Conservation (phyloP, 2,797 vertebrate species). For the Paguma larvata region DNA sequence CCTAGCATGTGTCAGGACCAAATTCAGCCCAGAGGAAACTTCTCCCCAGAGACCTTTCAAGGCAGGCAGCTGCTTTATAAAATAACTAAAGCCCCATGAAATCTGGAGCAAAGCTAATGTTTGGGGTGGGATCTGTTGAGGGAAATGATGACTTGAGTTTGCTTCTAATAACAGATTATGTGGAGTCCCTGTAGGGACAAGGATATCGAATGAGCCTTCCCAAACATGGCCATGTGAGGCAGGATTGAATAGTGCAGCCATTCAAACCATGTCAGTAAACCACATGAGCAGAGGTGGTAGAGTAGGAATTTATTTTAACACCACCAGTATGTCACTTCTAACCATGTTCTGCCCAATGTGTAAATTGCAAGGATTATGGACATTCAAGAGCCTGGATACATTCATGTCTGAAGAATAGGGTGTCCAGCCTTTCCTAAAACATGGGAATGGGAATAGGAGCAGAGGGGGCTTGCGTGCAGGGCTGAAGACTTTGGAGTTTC, state of each 20-base stretch:
- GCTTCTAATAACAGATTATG: neutral
- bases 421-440: neutral
- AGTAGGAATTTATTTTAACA: neutral
- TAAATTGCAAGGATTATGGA: neutral
- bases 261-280: neutral
- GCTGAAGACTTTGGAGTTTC: conserved; percentile 11
- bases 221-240: no score
- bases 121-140: neutral
- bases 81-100: neutral
- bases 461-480: fast-evolving
- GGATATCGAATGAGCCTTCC: neutral
- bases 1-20: neutral
- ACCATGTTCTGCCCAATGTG: neutral
- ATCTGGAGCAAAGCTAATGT: neutral
- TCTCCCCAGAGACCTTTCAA: neutral
- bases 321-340: neutral
- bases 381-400: fast-evolving
- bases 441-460: neutral
- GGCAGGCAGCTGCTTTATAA: neutral
- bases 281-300: fast-evolving
- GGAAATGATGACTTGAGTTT: neutral
- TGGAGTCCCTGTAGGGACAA: neutral
- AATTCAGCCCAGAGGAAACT: neutral
- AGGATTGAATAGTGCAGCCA: neutral
- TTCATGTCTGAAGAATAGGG: neutral